Evolutionary conservation across 2,888 invertebrate species (phyloP).

Genomic region (Lochmaea capreae): DNA sequence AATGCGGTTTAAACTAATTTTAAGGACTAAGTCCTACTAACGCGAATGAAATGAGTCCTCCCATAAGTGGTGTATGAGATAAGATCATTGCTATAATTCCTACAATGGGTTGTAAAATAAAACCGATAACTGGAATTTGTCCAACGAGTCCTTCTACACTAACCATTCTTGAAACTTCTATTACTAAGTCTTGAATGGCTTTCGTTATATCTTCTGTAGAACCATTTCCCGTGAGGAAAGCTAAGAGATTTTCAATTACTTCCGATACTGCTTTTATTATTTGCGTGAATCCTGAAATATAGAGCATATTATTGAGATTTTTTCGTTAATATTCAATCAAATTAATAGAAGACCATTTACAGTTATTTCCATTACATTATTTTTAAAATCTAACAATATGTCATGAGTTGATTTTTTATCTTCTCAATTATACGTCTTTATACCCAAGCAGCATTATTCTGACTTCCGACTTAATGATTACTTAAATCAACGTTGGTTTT

Average conservation of each 20-base stretch:
- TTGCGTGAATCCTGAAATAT: constrained; percentile 20
- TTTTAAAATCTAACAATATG: too few relatives aligned
- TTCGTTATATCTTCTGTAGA: constrained; percentile 15
- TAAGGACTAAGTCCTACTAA: constrained; percentile 17
- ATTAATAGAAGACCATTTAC: too few relatives aligned
- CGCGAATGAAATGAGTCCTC: constrained; percentile 17
- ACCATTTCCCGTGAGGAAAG: constrained; percentile 17
- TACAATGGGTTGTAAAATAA: constrained; percentile 22
- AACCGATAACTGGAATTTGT: constrained; percentile 18
- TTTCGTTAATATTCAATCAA: background rate
- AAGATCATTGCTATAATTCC: constrained; percentile 7
- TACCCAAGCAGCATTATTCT: too few relatives aligned
- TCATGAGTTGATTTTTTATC: too few relatives aligned
- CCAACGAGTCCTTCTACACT: constrained; percentile 24
- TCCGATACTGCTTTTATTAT: background rate
- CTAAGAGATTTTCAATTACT: constrained; percentile 14
- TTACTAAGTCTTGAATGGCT: constrained; percentile 14
- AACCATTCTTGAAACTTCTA: constrained; percentile 8
- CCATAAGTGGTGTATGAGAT: constrained; percentile 14
- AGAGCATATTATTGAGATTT: background rate
- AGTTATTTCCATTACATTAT: too few relatives aligned
- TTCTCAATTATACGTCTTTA: too few relatives aligned
- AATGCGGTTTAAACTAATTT: background rate
- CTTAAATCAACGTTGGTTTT: too few relatives aligned
- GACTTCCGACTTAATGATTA: too few relatives aligned